Percentiles rank a stretch among this genome's conserved stretches.
phyloP scores from a whole-genome alignment of 1,140 invertebrate genomes.

The Physella acuta region DNA sequence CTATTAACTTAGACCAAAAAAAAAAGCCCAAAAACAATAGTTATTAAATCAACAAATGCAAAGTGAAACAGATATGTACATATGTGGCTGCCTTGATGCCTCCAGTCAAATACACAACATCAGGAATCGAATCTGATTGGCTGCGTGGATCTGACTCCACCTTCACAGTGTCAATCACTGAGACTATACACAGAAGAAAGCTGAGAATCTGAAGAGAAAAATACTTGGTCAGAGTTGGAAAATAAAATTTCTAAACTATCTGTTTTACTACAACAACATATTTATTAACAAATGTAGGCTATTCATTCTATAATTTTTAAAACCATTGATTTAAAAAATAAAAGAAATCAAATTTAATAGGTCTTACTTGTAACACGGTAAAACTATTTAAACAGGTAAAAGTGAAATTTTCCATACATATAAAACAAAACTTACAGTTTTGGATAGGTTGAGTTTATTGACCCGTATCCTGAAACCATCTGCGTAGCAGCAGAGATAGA shows the following conservation, averaged over 20 bases:
- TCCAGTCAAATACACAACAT: conserved; percentile 28
- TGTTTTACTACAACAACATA: not conserved
- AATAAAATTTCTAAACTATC: not conserved
- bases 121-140: conserved; percentile 1
- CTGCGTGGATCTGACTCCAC: conserved; percentile 1
- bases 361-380: not conserved
- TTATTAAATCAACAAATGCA: no score
- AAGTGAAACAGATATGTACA: conserved; percentile 3
- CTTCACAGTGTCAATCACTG: conserved; percentile 15
- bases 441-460: conserved; percentile 39
- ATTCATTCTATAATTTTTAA: not conserved
- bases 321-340: not conserved
- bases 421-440: conserved; percentile 31
- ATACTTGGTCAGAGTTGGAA: no score
- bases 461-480: conserved; percentile 24
- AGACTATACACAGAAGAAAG: conserved; percentile 22
- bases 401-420: not conserved
- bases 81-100: conserved; percentile 17
- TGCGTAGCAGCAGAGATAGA: conserved; percentile 65
- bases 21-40: no score
- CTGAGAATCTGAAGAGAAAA: conserved; percentile 28
- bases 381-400: not conserved
- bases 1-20: no score
- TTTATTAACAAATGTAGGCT: not conserved
- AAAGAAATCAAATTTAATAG: not conserved